Evolutionary conservation across 2,797 vertebrate species (phyloP), one percentile per base, ranked within the genome.

Genomic region (Huso huso): DNA sequence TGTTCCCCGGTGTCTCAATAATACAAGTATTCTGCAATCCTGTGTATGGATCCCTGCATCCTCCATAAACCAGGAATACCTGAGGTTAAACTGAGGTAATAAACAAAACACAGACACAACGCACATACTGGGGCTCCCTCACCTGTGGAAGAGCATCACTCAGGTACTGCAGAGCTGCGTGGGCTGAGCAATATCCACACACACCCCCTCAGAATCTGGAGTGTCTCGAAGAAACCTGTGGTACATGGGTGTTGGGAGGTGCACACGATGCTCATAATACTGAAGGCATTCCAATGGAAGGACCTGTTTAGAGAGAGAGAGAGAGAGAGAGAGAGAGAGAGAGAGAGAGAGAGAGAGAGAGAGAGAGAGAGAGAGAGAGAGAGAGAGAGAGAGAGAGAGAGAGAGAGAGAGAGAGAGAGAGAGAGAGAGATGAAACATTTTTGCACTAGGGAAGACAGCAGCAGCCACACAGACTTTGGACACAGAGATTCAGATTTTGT

Each of bases 191-290:
- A 62, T 80, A 81, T 79, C 75, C 74, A 73, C 70, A 74, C 75
- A 70, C 74, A 80, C 76, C 82, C 72, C 77, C 76, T 82, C 74
- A 70, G 74, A 74, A 76, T 76, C 76, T 76, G 80, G 70, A 78
- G 80, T 11, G 76, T 79, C 83, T 80, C 78, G 79, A 76, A 74
- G 79, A 68, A 66, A 77, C 83, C 77, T 75, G 79, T 73, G 74
- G 81, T 81, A 85, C 80, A 84, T 80, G 77, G 80, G 74, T 69
- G 67, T 75, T 72, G 75, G 66, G 67, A 72, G 71, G 61, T 74
- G 70, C 75, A 82, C 62, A 68, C 66, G 62, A 75, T 75, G 78
- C 72, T 74, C 88, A 86, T 91, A 80, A 84, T 87, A 81, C 74
- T 70, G 72, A 71, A 69, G 72, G 79, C 87, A 90, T 90, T 81